phyloP scores from a whole-genome alignment of 2,888 invertebrate genomes.

The Brachyopa scutellaris region DNA sequence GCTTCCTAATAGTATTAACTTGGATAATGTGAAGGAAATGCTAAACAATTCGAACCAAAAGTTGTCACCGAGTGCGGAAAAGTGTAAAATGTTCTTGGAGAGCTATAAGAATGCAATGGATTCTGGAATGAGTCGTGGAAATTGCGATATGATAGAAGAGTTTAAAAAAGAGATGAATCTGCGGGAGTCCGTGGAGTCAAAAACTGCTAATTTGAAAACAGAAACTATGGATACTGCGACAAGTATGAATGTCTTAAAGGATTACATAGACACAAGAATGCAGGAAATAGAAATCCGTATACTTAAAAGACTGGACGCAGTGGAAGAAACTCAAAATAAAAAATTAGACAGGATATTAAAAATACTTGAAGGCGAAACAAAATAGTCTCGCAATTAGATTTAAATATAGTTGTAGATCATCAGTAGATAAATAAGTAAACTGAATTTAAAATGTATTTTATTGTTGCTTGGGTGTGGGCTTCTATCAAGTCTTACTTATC shows the following conservation, averaged over 20 bases:
- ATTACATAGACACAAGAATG: slow-evolving; percentile 76
- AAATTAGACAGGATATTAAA: slow-evolving; percentile 78
- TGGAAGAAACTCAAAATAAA: slow-evolving; percentile 75
- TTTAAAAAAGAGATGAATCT: slow-evolving; percentile 43
- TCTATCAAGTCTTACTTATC: too few relatives aligned
- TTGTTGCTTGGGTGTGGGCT: too few relatives aligned
- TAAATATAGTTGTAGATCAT: not conserved
- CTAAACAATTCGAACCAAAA: slow-evolving; percentile 74
- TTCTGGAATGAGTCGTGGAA: not conserved
- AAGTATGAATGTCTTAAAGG: slow-evolving; percentile 57
- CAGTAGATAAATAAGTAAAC: not conserved
- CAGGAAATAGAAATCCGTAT: slow-evolving; percentile 75
- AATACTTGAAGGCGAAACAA: slow-evolving; percentile 73
- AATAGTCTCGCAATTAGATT: not conserved
- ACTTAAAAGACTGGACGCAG: slow-evolving; percentile 74
- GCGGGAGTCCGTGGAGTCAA: not conserved
- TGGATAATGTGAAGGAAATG: slow-evolving; percentile 78
- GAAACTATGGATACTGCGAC: not conserved
- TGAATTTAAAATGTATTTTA: not conserved
- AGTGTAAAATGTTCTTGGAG: slow-evolving; percentile 77
- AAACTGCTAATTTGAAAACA: not conserved
- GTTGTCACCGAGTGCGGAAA: slow-evolving; percentile 75
- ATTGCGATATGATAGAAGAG: slow-evolving; percentile 35
- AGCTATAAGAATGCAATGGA: slow-evolving; percentile 57
- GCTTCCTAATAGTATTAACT: slow-evolving; percentile 75